Conservation (phyloP, 92 coral and sea anemone genomes). For the Umimayanthus chanpuru region DNA sequence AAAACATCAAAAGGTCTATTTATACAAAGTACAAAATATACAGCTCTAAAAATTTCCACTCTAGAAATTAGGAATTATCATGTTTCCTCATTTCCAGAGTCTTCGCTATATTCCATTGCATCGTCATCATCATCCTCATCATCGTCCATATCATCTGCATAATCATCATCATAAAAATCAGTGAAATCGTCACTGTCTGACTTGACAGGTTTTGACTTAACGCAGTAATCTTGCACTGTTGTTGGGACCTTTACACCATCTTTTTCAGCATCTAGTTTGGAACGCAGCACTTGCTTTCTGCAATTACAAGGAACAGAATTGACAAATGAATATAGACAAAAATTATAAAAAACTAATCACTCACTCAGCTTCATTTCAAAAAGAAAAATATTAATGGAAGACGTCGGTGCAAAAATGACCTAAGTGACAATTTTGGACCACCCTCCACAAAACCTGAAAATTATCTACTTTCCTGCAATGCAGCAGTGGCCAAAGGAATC, state of each 20-base stretch:
- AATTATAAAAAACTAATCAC: too few relatives aligned
- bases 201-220: slow-evolving; percentile 90
- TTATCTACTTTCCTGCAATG: too few relatives aligned
- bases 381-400: too few relatives aligned
- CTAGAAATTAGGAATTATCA: slow-evolving; percentile 52
- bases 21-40: slow-evolving; percentile 82
- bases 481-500: too few relatives aligned
- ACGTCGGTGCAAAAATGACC: too few relatives aligned
- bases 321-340: not conserved
- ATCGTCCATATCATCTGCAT: slow-evolving; percentile 92
- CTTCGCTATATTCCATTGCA: slow-evolving; percentile 94
- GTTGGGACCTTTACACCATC: slow-evolving; percentile 95
- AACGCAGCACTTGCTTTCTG: slow-evolving; percentile 93
- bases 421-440: too few relatives aligned
- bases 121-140: slow-evolving; percentile 93
- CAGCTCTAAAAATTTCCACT: slow-evolving; percentile 64
- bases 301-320: slow-evolving; percentile 6
- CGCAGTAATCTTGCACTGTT: slow-evolving; percentile 96
- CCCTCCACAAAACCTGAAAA: too few relatives aligned
- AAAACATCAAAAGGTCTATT: slow-evolving; percentile 48
- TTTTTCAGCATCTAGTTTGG: slow-evolving; percentile 93
- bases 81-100: slow-evolving; percentile 98
- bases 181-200: slow-evolving; percentile 93
- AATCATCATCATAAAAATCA: slow-evolving; percentile 97
- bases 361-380: too few relatives aligned